phyloP scores from a whole-genome alignment of 1,140 invertebrate genomes.

The Aphis craccivora region DNA sequence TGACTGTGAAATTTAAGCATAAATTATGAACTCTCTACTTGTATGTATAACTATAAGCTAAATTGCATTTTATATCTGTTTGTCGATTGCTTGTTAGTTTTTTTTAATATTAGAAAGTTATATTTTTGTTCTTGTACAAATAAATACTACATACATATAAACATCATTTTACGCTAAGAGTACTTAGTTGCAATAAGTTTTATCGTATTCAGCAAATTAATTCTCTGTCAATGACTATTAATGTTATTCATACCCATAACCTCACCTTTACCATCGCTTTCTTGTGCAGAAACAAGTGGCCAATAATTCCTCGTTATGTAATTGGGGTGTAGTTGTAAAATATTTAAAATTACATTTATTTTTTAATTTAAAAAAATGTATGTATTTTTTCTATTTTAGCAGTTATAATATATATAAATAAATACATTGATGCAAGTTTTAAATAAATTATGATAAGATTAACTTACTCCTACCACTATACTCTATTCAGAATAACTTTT shows the following conservation, averaged over 20 bases:
- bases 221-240: neutral
- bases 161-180: neutral
- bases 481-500: too few relatives aligned
- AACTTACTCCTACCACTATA: neutral
- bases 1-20: neutral
- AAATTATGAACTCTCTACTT: neutral
- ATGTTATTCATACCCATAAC: neutral
- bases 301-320: neutral
- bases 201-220: neutral
- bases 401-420: neutral
- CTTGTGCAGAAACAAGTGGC: neutral
- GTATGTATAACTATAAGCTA: neutral
- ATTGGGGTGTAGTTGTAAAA: neutral
- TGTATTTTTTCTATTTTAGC: neutral
- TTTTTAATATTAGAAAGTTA: neutral
- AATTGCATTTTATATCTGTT: neutral
- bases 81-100: neutral
- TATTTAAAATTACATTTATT: neutral
- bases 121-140: neutral
- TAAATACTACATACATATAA: neutral
- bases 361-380: neutral
- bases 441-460: neutral
- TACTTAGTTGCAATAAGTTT: neutral
- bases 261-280: neutral
- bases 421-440: neutral